phyloP scores from a whole-genome alignment of 2,888 invertebrate genomes.

The Pristionchus fissidentatus region DNA sequence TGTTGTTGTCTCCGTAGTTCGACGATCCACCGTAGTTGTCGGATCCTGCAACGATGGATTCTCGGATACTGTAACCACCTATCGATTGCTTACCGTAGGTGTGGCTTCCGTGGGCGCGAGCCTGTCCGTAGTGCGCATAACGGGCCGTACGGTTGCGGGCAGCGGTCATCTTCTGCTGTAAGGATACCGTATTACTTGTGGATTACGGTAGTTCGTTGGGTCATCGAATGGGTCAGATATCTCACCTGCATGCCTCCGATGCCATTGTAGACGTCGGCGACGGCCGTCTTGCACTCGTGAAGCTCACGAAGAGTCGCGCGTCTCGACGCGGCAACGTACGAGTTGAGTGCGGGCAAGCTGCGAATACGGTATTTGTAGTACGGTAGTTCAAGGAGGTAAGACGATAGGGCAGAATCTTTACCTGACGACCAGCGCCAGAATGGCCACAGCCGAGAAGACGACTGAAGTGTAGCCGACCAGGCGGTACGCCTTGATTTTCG shows the following conservation, averaged over 20 bases:
- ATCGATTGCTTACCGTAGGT: slow-evolving; percentile 28
- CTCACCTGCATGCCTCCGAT: slow-evolving; percentile 6
- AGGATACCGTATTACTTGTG: neutral
- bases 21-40: slow-evolving; percentile 19
- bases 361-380: neutral
- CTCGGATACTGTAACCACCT: neutral
- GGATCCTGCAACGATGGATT: slow-evolving; percentile 28
- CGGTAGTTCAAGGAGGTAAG: neutral
- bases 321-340: neutral
- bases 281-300: neutral
- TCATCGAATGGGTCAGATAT: neutral
- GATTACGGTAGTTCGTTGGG: slow-evolving; percentile 10
- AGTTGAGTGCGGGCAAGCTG: slow-evolving; percentile 32
- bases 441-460: slow-evolving; percentile 37
- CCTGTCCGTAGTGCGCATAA: slow-evolving; percentile 46
- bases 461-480: slow-evolving; percentile 42
- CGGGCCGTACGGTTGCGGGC: slow-evolving; percentile 53
- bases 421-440: slow-evolving; percentile 43
- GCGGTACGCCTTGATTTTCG: slow-evolving; percentile 45
- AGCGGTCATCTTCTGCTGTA: neutral
- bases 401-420: neutral
- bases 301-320: neutral
- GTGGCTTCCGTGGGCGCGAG: slow-evolving; percentile 33
- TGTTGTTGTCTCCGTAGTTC: neutral
- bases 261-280: neutral